Evolutionary conservation across 1,140 invertebrate genomes (phyloP), one percentile per base, ranked within the genome.

Genomic region (Pseudomyrmex dendroicus): DNA sequence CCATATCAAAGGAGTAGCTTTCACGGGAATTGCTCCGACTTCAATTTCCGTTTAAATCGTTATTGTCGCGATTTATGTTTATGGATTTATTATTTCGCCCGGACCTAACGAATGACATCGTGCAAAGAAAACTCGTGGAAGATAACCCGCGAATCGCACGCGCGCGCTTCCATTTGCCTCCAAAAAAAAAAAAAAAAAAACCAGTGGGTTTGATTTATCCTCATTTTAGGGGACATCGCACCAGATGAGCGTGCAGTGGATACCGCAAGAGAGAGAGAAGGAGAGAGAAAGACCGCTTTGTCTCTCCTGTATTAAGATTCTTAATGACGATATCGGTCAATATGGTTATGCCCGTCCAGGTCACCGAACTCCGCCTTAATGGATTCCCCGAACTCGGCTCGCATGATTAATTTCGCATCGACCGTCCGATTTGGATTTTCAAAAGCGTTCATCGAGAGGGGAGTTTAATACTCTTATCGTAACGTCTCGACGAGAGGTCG

Each of bases 351-450:
- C 74, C n/a, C 63, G 20, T 35, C 59, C 35, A 66, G 83, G 84
- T 82, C 85, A 62, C 83, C 86, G 85, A 84, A 84, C 85, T 84
- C 78, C 25, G 83, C 89, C 85, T 90, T 94, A 94, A 93, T 93
- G 92, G 92, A 89, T 93, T 94, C 92, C 84, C 80, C 85, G 92
- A 94, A 93, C 86, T 92, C 91, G 90, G 91, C 92, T 92, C 72
- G 89, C 88, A 90, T 93, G 93, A 93, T 94, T 93, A 94, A 94
- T 94, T 92, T 92, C 62, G 86, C 89, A 91, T 92, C 89, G 88
- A 91, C 48, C 72, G 82, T 63, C 15, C 62, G 64, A 68, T 68
- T 78, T 78, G 54, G 50, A 68, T 87, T 88, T 88, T n/a, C 70
- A 22, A 62, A 12, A 72, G 56, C 86, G 85, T 77, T 91, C 87